These are phyloP conservation scores for Drosophila multiciliata DNA, from an alignment of 2,888 invertebrate genomes.

Conservation along the genomic window DNA sequence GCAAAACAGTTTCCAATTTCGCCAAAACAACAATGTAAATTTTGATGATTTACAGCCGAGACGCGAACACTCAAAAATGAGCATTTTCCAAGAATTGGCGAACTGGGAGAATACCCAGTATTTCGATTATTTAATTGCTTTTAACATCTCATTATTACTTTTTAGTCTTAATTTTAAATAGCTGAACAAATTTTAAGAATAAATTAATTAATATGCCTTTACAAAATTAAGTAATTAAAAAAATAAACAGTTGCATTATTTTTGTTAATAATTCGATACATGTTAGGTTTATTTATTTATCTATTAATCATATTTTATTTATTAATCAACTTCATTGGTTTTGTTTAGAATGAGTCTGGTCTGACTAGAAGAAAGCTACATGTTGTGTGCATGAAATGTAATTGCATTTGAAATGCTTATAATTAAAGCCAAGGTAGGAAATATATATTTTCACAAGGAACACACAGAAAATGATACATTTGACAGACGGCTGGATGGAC, in stretches of 20 bases:
- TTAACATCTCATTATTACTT: not conserved
- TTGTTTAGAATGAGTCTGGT: not conserved
- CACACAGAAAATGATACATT: constrained; percentile 19
- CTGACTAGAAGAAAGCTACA: constrained; percentile 3
- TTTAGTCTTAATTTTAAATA: not conserved
- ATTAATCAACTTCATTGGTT: not conserved
- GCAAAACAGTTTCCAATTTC: constrained; percentile 27
- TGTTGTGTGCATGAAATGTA: constrained; percentile 26
- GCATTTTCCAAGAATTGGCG: not conserved
- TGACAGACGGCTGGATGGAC: constrained; percentile 7
- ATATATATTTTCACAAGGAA: constrained; percentile 36
- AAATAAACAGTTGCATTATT: not conserved
- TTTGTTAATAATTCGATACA: not conserved
- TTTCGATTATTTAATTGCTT: not conserved
- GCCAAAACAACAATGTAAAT: constrained; percentile 33
- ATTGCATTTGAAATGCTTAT: constrained; percentile 36
- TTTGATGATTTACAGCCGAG: constrained; percentile 28
- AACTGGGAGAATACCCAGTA: constrained; percentile 3
- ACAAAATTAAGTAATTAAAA: not conserved
- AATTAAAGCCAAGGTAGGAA: constrained; percentile 46
- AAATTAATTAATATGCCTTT: not conserved
- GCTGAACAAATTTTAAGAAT: not conserved
- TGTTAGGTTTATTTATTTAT: no score
- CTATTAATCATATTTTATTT: no score
- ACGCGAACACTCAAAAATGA: constrained; percentile 2